Evolutionary conservation across 1,140 invertebrate species (phyloP).

Genomic region (Drosophila obscura): DNA sequence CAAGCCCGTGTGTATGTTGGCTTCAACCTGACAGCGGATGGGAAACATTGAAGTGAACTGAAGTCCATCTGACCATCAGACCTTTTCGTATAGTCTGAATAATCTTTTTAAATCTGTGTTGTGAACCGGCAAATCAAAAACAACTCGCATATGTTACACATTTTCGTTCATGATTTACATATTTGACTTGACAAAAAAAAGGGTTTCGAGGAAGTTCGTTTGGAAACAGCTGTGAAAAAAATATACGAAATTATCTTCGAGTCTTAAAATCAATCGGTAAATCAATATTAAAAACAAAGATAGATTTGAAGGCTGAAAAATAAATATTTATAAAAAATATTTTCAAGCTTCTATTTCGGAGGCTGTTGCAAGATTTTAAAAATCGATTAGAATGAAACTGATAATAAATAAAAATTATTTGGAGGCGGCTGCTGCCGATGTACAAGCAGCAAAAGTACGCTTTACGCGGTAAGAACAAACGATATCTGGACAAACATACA

Average conservation of each 20-base stretch:
- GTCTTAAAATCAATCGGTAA: too few species aligned
- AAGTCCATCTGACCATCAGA: too few species aligned
- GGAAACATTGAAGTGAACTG: too few species aligned
- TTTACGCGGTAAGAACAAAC: constrained; percentile 7
- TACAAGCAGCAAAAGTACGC: too few species aligned
- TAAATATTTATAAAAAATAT: neutral
- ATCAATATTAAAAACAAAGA: too few species aligned
- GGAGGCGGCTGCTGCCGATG: constrained; percentile 12
- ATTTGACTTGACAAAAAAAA: constrained; percentile 47
- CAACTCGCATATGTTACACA: constrained; percentile 39
- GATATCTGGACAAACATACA: constrained; percentile 3
- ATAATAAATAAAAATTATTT: constrained; percentile 42
- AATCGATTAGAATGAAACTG: constrained; percentile 48
- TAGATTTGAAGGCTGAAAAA: neutral
- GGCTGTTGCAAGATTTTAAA: constrained; percentile 24
- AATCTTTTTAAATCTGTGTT: constrained; percentile 56
- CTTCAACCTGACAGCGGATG: too few species aligned
- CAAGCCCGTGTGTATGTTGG: too few species aligned
- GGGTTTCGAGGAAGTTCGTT: constrained; percentile 11
- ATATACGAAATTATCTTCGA: too few species aligned
- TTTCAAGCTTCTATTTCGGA: constrained; percentile 5
- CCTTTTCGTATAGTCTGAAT: constrained; percentile 50
- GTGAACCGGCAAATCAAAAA: constrained; percentile 27
- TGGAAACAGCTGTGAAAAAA: constrained; percentile 1
- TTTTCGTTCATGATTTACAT: constrained; percentile 57